These are phyloP conservation scores for Rousettus leschenaultii DNA, from an alignment of 2,113 vertebrate species.

Conservation along the genomic window DNA sequence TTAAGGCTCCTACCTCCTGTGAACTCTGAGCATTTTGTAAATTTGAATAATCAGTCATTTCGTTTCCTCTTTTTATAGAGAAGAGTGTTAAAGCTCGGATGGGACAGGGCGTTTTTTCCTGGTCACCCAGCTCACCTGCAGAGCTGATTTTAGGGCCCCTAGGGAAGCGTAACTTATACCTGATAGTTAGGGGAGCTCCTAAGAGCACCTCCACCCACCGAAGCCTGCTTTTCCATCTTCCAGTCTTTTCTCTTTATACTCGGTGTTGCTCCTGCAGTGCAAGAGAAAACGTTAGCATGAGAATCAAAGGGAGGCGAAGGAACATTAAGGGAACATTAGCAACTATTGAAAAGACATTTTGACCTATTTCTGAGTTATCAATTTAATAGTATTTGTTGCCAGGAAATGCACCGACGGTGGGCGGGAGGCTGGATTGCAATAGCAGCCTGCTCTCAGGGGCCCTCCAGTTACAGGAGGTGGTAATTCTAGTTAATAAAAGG, in stretches of 20 bases:
- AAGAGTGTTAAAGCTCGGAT: neutral
- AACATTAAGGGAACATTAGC: constrained; percentile 69
- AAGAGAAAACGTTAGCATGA: constrained; percentile 47
- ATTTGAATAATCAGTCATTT: constrained; percentile 48
- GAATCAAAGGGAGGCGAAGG: constrained; percentile 58
- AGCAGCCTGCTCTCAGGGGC: constrained; percentile 67
- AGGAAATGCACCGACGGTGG: constrained; percentile 56
- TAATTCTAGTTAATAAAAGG: constrained; percentile 78
- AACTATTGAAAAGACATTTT: constrained; percentile 75
- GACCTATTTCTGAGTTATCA: constrained; percentile 77
- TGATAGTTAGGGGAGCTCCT: neutral
- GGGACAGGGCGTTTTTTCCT: neutral
- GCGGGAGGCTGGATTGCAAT: constrained; percentile 54
- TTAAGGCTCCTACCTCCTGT: neutral
- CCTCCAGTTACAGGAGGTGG: constrained; percentile 74
- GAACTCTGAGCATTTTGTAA: constrained; percentile 31
- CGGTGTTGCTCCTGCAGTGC: constrained; percentile 22
- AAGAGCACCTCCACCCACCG: neutral
- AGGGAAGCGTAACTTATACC: neutral
- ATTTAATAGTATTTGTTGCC: constrained; percentile 74
- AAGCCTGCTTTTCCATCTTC: neutral
- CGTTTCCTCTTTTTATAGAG: constrained; percentile 18
- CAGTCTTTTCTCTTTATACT: constrained; percentile 16
- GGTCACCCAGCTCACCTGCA: neutral
- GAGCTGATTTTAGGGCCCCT: neutral